Evolutionary conservation across 2,113 vertebrate genomes (phyloP).

Genomic region (Semnopithecus entellus): DNA sequence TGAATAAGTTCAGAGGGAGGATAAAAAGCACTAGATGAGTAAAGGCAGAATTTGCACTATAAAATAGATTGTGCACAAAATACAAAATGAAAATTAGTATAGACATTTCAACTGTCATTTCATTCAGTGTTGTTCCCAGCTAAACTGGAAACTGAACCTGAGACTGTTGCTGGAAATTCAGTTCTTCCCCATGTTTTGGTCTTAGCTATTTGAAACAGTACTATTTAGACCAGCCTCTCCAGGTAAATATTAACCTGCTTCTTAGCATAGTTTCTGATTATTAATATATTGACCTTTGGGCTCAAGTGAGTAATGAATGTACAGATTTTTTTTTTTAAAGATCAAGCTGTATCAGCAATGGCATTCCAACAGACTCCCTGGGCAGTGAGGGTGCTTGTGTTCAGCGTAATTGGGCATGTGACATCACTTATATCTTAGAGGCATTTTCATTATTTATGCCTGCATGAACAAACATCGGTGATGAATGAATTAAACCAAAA

Average conservation of each 20-base stretch:
- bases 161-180: not conserved
- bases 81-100: not conserved
- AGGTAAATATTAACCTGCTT: slow-evolving; percentile 1
- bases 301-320: not conserved
- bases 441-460: not conserved
- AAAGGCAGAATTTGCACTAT: not conserved
- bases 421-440: not conserved
- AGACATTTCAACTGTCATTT: not conserved
- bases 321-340: not conserved
- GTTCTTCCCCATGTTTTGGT: not conserved
- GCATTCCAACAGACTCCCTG: not conserved
- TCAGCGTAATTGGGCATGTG: not conserved
- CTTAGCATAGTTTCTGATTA: not conserved
- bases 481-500: not conserved
- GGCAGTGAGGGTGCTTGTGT: not conserved
- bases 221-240: not conserved
- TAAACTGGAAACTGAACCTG: not conserved
- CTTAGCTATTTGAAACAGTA: not conserved
- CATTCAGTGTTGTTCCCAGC: not conserved
- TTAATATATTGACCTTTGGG: not conserved
- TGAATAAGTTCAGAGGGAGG: not conserved
- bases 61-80: not conserved
- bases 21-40: not conserved
- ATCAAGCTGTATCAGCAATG: not conserved
- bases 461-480: not conserved